These are phyloP conservation scores for Eidolon helvum DNA, from an alignment of 2,113 vertebrate genomes.

Conservation along the genomic window DNA sequence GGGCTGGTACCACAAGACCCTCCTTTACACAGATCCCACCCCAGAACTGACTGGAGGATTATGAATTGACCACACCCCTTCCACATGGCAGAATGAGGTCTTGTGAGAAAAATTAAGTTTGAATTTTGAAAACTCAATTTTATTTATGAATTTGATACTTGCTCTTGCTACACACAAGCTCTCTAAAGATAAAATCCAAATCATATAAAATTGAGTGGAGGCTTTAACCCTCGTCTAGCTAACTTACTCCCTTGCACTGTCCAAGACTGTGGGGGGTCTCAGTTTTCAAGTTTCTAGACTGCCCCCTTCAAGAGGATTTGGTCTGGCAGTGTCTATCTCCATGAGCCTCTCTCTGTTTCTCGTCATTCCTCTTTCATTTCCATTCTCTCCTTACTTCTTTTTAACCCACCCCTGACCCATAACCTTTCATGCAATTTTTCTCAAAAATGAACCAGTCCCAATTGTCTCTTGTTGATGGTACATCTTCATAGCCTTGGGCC, in stretches of 20 bases:
- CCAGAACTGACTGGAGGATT: not conserved
- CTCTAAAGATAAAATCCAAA: not conserved
- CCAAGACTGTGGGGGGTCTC: not conserved
- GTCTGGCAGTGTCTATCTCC: too few relatives aligned
- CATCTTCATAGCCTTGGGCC: not conserved
- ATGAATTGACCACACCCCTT: too few relatives aligned
- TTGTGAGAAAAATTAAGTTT: not conserved
- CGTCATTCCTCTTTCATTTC: not conserved
- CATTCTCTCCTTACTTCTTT: not conserved
- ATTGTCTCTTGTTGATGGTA: not conserved
- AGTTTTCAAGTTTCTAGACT: not conserved
- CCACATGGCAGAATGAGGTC: not conserved
- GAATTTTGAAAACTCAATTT: not conserved
- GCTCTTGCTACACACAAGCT: not conserved
- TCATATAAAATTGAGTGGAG: not conserved
- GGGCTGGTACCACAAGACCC: not conserved
- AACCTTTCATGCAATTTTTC: not conserved
- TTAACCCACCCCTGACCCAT: not conserved
- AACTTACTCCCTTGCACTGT: too few relatives aligned
- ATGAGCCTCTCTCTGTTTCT: not conserved
- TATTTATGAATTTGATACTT: not conserved
- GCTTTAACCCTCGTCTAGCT: not conserved
- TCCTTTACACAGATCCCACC: fast-evolving
- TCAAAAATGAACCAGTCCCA: not conserved
- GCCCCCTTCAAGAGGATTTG: too few relatives aligned